phyloP scores from a whole-genome alignment of 1,140 invertebrate genomes.

The Thaumatotibia leucotreta region DNA sequence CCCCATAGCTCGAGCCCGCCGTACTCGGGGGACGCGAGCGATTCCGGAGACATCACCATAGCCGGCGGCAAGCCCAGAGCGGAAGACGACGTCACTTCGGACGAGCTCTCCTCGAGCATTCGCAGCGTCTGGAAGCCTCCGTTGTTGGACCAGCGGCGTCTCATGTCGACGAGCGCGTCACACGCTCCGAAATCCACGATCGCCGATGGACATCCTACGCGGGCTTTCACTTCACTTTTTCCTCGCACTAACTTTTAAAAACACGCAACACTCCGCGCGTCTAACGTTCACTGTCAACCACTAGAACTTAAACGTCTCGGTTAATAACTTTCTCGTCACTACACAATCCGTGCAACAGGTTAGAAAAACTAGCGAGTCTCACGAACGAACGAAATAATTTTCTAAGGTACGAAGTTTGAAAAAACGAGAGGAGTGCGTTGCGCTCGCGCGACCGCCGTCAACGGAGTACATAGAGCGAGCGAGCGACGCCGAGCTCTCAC shows the following conservation, averaged over 20 bases:
- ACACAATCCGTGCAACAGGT: constrained; percentile 53
- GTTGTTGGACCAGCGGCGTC: constrained; percentile 83
- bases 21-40: constrained; percentile 81
- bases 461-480: constrained; percentile 69
- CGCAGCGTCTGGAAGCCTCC: constrained; percentile 79
- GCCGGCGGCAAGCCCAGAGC: constrained; percentile 77
- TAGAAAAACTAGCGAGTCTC: constrained; percentile 42
- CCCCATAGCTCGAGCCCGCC: constrained; percentile 91
- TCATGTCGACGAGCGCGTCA: constrained; percentile 77
- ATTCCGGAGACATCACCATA: constrained; percentile 83
- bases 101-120: constrained; percentile 83
- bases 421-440: constrained; percentile 41
- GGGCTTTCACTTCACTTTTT: constrained; percentile 70
- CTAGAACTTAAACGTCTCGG: constrained; percentile 25
- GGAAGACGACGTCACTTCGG: constrained; percentile 86
- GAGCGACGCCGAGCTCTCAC: constrained; percentile 70
- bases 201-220: constrained; percentile 61
- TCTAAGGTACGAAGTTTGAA: not conserved
- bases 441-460: constrained; percentile 67
- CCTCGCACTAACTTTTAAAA: constrained; percentile 57
- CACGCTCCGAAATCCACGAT: constrained; percentile 52
- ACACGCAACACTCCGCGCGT: constrained; percentile 56
- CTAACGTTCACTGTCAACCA: constrained; percentile 54
- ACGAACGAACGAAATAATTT: constrained; percentile 32
- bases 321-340: constrained; percentile 38